Conservation (phyloP, 2,797 vertebrate genomes). For the Myiotriccus ornatus region DNA sequence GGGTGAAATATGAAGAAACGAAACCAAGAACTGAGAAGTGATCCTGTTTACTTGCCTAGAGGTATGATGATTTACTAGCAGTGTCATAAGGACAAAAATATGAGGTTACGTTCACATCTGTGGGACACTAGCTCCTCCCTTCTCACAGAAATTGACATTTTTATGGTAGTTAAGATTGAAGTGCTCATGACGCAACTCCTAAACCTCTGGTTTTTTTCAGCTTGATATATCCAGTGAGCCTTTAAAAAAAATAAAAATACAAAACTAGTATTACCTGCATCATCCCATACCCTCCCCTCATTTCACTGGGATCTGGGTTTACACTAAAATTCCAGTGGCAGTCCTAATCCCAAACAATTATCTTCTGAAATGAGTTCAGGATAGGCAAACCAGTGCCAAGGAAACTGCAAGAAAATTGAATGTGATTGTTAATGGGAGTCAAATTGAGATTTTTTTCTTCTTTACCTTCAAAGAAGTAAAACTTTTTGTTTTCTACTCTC, state of each 20-base stretch:
- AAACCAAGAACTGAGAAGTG: not conserved
- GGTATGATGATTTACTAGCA: not conserved
- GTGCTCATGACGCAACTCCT: not conserved
- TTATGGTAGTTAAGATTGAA: not conserved
- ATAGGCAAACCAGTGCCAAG: not conserved
- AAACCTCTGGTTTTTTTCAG: not conserved
- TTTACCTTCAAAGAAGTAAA: not conserved
- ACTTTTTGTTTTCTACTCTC: not conserved
- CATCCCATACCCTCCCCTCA: not conserved
- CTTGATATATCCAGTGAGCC: not conserved
- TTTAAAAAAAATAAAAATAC: not conserved
- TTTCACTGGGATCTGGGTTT: not conserved
- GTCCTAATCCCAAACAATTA: not conserved
- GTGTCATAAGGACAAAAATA: not conserved
- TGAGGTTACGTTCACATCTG: rapidly evolving
- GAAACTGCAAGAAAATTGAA: not conserved
- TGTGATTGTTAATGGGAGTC: not conserved
- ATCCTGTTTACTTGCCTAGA: not conserved
- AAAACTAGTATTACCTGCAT: not conserved
- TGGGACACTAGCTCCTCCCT: not conserved
- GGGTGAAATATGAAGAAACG: not conserved
- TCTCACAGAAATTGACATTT: not conserved
- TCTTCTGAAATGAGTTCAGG: not conserved
- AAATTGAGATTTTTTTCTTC: not conserved
- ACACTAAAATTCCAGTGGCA: not conserved